Percentiles rank a stretch among this genome's conserved stretches.
Conservation (phyloP, 2,797 vertebrate species). For the Sebastes diploproa region DNA sequence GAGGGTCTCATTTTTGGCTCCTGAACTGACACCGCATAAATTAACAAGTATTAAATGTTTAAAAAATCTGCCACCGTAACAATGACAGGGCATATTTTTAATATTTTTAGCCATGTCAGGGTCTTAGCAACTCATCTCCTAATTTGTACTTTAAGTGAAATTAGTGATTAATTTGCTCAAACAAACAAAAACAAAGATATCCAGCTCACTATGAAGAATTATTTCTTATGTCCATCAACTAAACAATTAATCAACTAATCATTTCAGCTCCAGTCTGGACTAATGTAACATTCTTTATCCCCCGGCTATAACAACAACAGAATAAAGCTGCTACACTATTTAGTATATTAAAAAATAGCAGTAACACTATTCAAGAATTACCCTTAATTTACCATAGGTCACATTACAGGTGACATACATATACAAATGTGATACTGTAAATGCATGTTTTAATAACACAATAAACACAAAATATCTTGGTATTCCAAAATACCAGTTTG, state of each 20-base stretch:
- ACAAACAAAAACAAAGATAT: background rate
- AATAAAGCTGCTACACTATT: too few species aligned
- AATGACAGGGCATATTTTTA: background rate
- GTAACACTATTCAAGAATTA: background rate
- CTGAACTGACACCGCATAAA: conserved; percentile 6
- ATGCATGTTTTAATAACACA: background rate
- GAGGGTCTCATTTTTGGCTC: background rate
- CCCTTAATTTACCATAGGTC: background rate
- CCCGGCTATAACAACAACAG: background rate
- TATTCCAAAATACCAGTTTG: background rate
- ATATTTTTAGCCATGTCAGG: background rate
- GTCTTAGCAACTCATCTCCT: background rate
- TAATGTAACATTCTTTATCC: background rate
- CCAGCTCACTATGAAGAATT: background rate
- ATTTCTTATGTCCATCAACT: background rate
- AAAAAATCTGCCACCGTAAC: background rate
- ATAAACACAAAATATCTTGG: too few species aligned
- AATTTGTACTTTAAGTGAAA: background rate
- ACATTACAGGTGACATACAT: background rate
- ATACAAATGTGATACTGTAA: background rate
- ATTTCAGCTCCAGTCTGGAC: background rate
- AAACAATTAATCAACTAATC: background rate
- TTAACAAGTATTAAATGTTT: background rate
- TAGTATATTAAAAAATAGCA: background rate
- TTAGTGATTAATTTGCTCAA: background rate